phyloP scores from a whole-genome alignment of 2,113 vertebrate species.

The Herpetotheres cachinnans region DNA sequence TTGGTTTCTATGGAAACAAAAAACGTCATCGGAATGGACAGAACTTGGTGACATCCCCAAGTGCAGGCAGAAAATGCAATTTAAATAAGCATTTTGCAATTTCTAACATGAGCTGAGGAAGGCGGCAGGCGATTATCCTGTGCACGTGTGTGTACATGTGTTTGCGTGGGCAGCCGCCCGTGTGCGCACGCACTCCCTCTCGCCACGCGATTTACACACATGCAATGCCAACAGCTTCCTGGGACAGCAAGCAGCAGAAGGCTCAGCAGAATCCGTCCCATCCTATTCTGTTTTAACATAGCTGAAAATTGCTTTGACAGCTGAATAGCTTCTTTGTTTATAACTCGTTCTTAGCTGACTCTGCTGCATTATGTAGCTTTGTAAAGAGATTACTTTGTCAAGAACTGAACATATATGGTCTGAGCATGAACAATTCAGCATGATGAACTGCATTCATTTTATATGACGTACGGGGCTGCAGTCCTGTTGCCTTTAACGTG shows the following conservation, averaged over 20 bases:
- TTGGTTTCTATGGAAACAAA: slow-evolving; percentile 52
- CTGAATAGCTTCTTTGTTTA: slow-evolving; percentile 65
- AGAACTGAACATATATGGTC: slow-evolving; percentile 30
- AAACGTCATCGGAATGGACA: background rate
- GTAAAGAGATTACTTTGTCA: slow-evolving; percentile 57
- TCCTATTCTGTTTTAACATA: slow-evolving; percentile 7
- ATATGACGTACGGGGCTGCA: background rate
- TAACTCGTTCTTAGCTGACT: slow-evolving; percentile 36
- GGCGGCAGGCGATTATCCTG: fast-evolving
- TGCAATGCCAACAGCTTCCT: background rate
- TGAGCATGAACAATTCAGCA: slow-evolving; percentile 12
- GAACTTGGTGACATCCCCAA: background rate
- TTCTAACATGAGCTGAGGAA: background rate
- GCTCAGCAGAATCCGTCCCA: background rate
- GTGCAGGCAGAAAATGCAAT: background rate
- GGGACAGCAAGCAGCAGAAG: background rate
- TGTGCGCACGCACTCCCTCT: background rate
- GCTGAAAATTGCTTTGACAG: slow-evolving; percentile 62
- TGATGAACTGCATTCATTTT: slow-evolving; percentile 11
- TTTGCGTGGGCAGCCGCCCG: background rate
- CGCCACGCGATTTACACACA: background rate
- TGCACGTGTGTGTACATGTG: background rate
- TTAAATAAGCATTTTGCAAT: background rate
- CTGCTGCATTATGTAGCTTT: slow-evolving; percentile 41
- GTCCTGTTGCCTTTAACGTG: background rate